Evolutionary conservation across 2,888 invertebrate species (phyloP).

Genomic region (Morpho helenor): DNA sequence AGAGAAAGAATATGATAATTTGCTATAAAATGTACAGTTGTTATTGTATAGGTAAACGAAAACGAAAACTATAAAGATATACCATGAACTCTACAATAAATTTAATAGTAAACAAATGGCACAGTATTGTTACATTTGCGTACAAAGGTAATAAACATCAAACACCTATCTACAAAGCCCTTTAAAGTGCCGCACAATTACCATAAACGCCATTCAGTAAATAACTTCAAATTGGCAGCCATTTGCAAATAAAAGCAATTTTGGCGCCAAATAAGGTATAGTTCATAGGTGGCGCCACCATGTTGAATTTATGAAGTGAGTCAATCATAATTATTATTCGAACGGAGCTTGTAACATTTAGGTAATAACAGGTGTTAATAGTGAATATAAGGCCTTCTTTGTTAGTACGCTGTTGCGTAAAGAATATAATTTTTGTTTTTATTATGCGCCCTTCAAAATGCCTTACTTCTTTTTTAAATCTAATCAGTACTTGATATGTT

Average conservation of each 20-base stretch:
- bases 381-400: conserved; percentile 8
- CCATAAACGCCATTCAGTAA: conserved; percentile 28
- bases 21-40: too few species aligned
- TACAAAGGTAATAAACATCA: conserved; percentile 21
- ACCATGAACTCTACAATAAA: conserved; percentile 16
- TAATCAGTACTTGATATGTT: too few species aligned
- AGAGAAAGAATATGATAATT: too few species aligned
- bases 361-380: conserved; percentile 19
- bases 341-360: conserved; percentile 15
- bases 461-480: background rate
- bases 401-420: conserved; percentile 8
- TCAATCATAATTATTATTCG: conserved; percentile 21
- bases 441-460: background rate
- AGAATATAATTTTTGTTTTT: conserved; percentile 1
- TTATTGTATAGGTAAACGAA: too few species aligned
- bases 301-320: conserved; percentile 23
- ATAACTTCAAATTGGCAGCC: conserved; percentile 27
- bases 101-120: conserved; percentile 13
- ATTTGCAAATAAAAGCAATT: conserved; percentile 31
- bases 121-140: conserved; percentile 21
- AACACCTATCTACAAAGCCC: conserved; percentile 22
- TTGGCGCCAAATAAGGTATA: conserved; percentile 34
- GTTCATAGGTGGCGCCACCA: conserved; percentile 42
- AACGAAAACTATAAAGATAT: background rate
- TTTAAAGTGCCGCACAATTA: conserved; percentile 29